phyloP scores from a whole-genome alignment of 2,113 vertebrate species.

The Lagopus muta region DNA sequence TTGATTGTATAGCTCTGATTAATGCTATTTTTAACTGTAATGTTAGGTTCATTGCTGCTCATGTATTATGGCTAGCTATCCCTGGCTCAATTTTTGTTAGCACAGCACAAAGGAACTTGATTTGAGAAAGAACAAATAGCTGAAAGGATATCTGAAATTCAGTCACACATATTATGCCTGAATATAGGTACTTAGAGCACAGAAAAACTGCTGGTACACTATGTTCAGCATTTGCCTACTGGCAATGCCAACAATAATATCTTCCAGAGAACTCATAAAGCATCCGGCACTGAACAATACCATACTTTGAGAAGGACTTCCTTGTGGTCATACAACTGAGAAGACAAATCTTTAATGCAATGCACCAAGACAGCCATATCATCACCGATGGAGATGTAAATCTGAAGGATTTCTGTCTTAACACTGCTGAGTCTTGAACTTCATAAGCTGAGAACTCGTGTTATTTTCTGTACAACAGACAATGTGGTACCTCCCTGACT shows the following conservation, averaged over 20 bases:
- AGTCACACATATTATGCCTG: conserved; percentile 10
- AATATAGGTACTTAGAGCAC: conserved; percentile 12
- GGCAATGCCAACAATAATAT: neutral
- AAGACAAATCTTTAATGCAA: conserved; percentile 32
- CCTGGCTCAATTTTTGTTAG: conserved; percentile 68
- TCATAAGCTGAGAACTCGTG: conserved; percentile 22
- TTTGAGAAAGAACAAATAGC: conserved; percentile 69
- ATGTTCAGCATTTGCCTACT: neutral
- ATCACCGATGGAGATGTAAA: conserved; percentile 21
- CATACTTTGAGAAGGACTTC: conserved; percentile 11
- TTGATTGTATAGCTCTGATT: conserved; percentile 61
- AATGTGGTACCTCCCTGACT: neutral
- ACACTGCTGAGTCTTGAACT: neutral
- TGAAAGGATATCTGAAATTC: conserved; percentile 61
- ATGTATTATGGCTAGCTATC: conserved; percentile 66
- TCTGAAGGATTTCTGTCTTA: conserved; percentile 20
- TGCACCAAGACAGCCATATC: neutral
- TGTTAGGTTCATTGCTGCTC: conserved; percentile 62
- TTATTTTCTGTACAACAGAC: conserved; percentile 14
- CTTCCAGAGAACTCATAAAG: neutral
- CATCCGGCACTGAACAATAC: neutral
- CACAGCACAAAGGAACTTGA: conserved; percentile 53
- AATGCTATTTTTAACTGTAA: conserved; percentile 71
- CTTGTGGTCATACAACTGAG: neutral
- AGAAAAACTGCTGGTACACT: neutral